Conservation (phyloP, 2,113 vertebrate species). For the Salvelinus namaycush region DNA sequence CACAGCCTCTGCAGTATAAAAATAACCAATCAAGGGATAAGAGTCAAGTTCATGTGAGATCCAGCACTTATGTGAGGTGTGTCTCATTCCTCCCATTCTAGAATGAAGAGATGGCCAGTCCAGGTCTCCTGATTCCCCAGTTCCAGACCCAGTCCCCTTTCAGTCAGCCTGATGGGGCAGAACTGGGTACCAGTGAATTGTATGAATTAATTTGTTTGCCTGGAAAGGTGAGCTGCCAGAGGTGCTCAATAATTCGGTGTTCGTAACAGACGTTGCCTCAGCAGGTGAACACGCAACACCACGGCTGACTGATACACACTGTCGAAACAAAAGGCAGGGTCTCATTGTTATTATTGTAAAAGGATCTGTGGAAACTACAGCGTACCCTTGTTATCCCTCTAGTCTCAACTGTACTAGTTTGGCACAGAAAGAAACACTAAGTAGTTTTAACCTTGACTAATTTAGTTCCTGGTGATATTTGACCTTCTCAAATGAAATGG, state of each 20-base stretch:
- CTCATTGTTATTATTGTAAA: conserved; percentile 65
- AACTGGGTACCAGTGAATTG: conserved; percentile 36
- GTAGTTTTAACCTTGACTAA: conserved; percentile 32
- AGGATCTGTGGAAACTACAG: conserved; percentile 59
- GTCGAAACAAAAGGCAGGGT: conserved; percentile 65
- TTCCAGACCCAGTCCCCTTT: conserved; percentile 7
- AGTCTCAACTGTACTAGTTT: conserved; percentile 49
- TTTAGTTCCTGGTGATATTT: conserved; percentile 33
- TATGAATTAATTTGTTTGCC: conserved; percentile 71
- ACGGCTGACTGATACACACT: conserved; percentile 56
- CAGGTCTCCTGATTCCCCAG: not conserved
- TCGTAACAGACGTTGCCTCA: conserved; percentile 78
- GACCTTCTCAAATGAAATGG: conserved; percentile 26
- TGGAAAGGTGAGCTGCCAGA: conserved; percentile 71
- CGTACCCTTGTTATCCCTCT: conserved; percentile 32
- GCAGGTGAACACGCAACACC: conserved; percentile 52
- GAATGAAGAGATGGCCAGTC: conserved; percentile 18
- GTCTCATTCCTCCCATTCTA: not conserved
- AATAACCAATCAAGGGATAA: no score
- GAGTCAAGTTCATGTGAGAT: not conserved
- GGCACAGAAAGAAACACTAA: conserved; percentile 24
- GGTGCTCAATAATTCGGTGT: conserved; percentile 76
- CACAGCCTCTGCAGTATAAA: no score
- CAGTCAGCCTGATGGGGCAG: conserved; percentile 20
- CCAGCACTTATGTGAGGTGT: not conserved